Percentiles rank a stretch among this genome's conserved stretches.
Evolutionary conservation across 2,797 vertebrate genomes (phyloP).

Genomic region (Enteromius anoplus): DNA sequence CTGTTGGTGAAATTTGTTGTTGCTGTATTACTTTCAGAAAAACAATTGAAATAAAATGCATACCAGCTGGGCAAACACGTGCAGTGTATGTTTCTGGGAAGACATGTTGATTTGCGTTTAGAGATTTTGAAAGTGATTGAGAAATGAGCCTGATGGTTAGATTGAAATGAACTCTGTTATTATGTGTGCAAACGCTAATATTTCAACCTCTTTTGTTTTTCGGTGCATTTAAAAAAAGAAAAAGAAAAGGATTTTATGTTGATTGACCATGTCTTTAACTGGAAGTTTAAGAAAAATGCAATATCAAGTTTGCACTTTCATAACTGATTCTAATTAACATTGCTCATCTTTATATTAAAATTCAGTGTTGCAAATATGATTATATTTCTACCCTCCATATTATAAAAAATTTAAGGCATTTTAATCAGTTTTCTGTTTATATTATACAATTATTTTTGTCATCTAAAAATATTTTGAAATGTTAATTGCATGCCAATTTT

Average conservation of each 20-base stretch:
- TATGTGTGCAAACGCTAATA: background rate
- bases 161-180: background rate
- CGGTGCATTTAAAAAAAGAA: background rate
- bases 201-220: background rate
- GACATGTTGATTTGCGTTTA: background rate
- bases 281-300: background rate
- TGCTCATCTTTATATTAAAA: background rate
- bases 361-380: background rate
- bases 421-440: no score
- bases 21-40: constrained; percentile 48
- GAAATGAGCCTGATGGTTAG: background rate
- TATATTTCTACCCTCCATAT: background rate
- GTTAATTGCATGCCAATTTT: no score
- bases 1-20: constrained; percentile 54
- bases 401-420: background rate
- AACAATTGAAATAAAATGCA: constrained; percentile 54
- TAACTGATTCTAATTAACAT: background rate
- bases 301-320: background rate
- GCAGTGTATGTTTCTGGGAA: constrained; percentile 19
- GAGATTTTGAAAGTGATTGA: background rate
- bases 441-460: no score
- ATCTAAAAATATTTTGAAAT: background rate
- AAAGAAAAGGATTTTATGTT: background rate
- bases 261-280: background rate
- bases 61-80: constrained; percentile 47